These are phyloP conservation scores for Lasius platythorax DNA, from an alignment of 2,888 invertebrate genomes.

Conservation along the genomic window DNA sequence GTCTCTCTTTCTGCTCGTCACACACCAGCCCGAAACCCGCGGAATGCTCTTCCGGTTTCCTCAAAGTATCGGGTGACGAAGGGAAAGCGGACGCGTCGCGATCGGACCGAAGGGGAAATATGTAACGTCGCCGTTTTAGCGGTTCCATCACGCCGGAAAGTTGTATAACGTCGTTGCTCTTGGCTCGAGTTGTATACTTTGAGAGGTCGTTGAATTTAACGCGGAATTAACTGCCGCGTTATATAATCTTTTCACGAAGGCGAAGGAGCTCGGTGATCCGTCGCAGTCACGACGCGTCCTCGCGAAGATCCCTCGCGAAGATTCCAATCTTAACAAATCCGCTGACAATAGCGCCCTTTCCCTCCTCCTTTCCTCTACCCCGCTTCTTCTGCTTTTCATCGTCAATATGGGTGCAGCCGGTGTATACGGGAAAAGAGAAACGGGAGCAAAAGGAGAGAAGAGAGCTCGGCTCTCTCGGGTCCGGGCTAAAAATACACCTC, in stretches of 20 bases:
- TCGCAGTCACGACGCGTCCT: constrained; percentile 15
- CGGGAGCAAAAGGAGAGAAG: constrained; percentile 69
- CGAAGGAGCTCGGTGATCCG: constrained; percentile 14
- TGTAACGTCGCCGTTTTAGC: neutral
- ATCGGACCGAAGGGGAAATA: neutral
- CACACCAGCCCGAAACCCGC: constrained; percentile 26
- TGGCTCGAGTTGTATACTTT: neutral
- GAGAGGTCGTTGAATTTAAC: constrained; percentile 33
- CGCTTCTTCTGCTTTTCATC: constrained; percentile 67
- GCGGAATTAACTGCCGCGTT: neutral
- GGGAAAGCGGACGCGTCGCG: neutral
- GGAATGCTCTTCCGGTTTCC: constrained; percentile 58
- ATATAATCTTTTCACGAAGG: constrained; percentile 31
- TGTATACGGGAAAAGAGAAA: constrained; percentile 63
- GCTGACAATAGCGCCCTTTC: constrained; percentile 57
- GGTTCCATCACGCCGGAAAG: neutral
- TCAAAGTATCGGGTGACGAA: constrained; percentile 3
- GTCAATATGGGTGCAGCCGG: constrained; percentile 67
- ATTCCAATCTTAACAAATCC: constrained; percentile 54
- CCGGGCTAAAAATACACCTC: constrained; percentile 74
- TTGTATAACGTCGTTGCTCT: constrained; percentile 9
- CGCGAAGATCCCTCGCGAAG: neutral
- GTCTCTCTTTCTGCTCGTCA: constrained; percentile 34
- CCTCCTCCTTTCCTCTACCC: neutral
- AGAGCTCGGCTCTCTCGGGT: constrained; percentile 55